Evolutionary conservation across 1,140 invertebrate species (phyloP), one percentile per base, ranked within the genome.

Genomic region (Trissolcus basalis): DNA sequence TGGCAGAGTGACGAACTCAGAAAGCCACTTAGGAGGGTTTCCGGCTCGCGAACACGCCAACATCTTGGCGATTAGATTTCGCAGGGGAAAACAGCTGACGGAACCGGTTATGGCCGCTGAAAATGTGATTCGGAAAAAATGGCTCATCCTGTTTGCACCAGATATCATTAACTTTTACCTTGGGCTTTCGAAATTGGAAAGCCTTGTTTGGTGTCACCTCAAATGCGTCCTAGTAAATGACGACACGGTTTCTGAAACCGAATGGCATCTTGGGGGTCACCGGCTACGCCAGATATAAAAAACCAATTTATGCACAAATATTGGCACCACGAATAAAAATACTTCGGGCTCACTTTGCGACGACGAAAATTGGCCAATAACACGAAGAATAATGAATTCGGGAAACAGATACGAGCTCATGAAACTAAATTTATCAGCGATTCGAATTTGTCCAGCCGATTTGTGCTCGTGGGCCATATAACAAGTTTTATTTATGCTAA

Each of bases 401-500:
- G 64, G 68, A 78, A 27, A 78, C 64, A 73, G 64, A 69, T 78
- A 78, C 75, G 63, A 56, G 69, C 75, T 69, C 64, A 73, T 78
- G 75, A 72, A 73, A 73, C n/a, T 48, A 63, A 78, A 78, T 72
- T 78, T 78, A 78, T 78, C 69, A 60, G 64, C 69, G 59, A 72
- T 78, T 78, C 75, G 75, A 78, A 78, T 78, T 78, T 78, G 75
- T 64, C 59, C 68, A 27, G 56, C 56, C 68, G 58, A 77, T 61
- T 61, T 72, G 63, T 64, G 69, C 59, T 69, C 68, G 68, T 69
- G 64, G 45, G 75, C 69, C 69, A 69, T 78, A 78, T 78, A 73
- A 78, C 76, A 78, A 53, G 65, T 73, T 78, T 78, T 70, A 73
- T 78, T 78, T 78, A 73, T 78, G 76, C 76, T 78, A 78, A 78